phyloP scores from a whole-genome alignment of 2,888 invertebrate genomes.

The Cryptocephalus primarius region DNA sequence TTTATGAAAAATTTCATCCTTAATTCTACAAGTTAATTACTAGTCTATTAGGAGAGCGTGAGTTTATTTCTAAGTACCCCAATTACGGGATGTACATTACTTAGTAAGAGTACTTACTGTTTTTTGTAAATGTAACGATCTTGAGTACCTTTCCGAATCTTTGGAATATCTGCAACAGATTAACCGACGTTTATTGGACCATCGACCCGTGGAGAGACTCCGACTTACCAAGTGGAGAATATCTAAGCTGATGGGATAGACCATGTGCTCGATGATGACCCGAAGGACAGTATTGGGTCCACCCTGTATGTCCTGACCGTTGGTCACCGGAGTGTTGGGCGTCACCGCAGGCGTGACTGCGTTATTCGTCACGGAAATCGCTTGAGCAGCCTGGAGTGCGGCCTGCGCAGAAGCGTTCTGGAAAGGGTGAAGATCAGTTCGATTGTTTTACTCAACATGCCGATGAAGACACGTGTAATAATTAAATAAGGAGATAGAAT shows the following conservation, averaged over 20 bases:
- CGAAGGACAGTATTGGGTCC: slow-evolving; percentile 93
- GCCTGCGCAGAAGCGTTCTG: slow-evolving; percentile 78
- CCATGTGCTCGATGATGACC: slow-evolving; percentile 97
- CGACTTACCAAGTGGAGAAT: slow-evolving; percentile 73
- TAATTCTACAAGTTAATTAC: no score
- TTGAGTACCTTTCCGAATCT: slow-evolving; percentile 97
- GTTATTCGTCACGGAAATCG: slow-evolving; percentile 53
- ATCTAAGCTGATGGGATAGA: slow-evolving; percentile 96
- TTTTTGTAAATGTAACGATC: slow-evolving; percentile 99
- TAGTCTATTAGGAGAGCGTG: no score
- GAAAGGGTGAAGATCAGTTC: slow-evolving; percentile 29
- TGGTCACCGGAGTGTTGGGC: slow-evolving; percentile 39
- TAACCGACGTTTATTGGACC: background rate
- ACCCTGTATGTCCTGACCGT: slow-evolving; percentile 64
- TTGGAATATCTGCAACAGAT: slow-evolving; percentile 80
- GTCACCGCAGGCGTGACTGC: slow-evolving; percentile 54
- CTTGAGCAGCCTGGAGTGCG: slow-evolving; percentile 77
- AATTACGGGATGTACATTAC: no score
- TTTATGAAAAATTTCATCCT: no score
- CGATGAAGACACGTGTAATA: no score
- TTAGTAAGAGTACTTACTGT: slow-evolving; percentile 67
- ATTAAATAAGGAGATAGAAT: no score
- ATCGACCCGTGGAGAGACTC: background rate
- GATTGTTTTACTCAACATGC: background rate
- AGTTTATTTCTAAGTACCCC: no score